These are phyloP conservation scores for Hippocampus zosterae DNA, from an alignment of 2,113 vertebrate species.

Conservation along the genomic window DNA sequence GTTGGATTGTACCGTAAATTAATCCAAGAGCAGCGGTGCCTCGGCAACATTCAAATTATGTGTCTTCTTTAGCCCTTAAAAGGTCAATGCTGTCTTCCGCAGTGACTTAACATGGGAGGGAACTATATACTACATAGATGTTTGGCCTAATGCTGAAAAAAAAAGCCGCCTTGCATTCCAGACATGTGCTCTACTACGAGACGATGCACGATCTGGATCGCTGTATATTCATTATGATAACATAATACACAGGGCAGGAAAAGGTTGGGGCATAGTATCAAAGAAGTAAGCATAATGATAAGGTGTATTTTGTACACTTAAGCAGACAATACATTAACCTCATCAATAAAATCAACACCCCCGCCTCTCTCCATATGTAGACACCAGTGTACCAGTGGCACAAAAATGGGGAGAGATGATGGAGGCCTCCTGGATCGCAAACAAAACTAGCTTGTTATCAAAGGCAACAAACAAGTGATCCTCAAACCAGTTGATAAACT, in stretches of 20 bases:
- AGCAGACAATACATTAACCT: neutral
- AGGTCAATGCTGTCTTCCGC: conserved; percentile 44
- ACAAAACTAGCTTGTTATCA: too few relatives aligned
- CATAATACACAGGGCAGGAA: conserved; percentile 5
- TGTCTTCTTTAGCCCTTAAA: conserved; percentile 29
- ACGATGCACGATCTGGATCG: conserved; percentile 4
- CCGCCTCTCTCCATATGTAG: too few relatives aligned
- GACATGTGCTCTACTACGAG: conserved; percentile 21
- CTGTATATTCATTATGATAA: conserved; percentile 31
- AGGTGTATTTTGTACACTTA: conserved; percentile 1
- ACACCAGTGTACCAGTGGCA: too few relatives aligned
- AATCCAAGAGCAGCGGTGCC: conserved; percentile 2
- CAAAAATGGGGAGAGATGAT: too few relatives aligned
- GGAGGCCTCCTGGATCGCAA: too few relatives aligned
- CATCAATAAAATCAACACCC: too few relatives aligned
- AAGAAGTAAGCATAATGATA: neutral
- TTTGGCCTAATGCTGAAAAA: conserved; percentile 33
- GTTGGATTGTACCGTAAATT: conserved; percentile 1
- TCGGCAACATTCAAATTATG: conserved; percentile 35
- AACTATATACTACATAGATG: conserved; percentile 26
- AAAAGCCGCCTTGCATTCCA: conserved; percentile 26
- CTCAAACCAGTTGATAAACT: too few relatives aligned
- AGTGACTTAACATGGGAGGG: conserved; percentile 22
- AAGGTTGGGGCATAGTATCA: neutral
- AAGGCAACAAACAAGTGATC: too few relatives aligned